phyloP scores from a whole-genome alignment of 37 sponge, comb jelly and placozoan genomes.

The Beroe forskalii region DNA sequence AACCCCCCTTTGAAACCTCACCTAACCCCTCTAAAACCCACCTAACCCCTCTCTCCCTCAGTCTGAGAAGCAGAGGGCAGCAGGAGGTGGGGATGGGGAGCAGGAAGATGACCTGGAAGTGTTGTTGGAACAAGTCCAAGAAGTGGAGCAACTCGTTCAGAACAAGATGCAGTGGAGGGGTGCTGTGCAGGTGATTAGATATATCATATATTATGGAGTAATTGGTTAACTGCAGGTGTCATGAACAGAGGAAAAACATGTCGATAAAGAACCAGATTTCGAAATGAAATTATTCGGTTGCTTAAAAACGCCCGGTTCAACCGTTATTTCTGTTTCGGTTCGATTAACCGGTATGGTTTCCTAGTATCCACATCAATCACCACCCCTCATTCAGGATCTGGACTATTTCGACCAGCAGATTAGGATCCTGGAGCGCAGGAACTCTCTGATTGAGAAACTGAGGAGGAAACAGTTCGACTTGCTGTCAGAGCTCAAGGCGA shows the following conservation, averaged over 20 bases:
- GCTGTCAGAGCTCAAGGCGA: slow-evolving; percentile 7
- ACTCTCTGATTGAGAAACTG: slow-evolving; percentile 46
- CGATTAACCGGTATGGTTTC: too few species aligned
- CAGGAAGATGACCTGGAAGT: slow-evolving; percentile 12
- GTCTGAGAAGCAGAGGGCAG: background rate
- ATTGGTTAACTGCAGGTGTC: too few species aligned
- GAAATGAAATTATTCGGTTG: too few species aligned
- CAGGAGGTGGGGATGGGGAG: background rate
- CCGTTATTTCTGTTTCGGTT: background rate
- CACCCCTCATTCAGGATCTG: slow-evolving; percentile 49
- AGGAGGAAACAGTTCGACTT: slow-evolving; percentile 56
- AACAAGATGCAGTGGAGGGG: slow-evolving; percentile 64
- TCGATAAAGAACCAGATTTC: too few species aligned
- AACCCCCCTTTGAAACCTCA: too few species aligned
- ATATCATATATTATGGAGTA: too few species aligned
- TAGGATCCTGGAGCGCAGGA: slow-evolving; percentile 31
- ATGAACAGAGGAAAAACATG: too few species aligned
- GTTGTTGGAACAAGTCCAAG: slow-evolving; percentile 14
- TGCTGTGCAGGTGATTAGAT: slow-evolving; percentile 38
- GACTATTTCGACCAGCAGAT: slow-evolving; percentile 63
- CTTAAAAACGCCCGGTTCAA: too few species aligned
- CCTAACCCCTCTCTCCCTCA: too few species aligned
- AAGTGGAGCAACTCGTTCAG: slow-evolving; percentile 25
- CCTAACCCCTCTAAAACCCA: too few species aligned
- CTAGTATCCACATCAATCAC: too few species aligned